A percentile compares a stretch with the other conserved stretches of the same genome.
Evolutionary conservation across 2,888 invertebrate species (phyloP).

Genomic region (Neoascia interrupta): DNA sequence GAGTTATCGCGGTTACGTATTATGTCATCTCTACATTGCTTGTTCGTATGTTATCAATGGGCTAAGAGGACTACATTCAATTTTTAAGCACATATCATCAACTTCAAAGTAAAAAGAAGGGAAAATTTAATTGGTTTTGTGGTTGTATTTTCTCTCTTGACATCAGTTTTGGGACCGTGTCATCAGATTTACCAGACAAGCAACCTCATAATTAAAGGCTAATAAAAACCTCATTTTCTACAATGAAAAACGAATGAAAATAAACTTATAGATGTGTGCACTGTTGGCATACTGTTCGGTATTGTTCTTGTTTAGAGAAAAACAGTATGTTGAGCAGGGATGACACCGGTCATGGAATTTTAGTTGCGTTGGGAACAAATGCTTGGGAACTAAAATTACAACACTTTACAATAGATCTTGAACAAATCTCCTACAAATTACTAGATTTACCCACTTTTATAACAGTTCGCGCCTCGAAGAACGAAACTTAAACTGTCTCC

Average conservation of each 20-base stretch:
- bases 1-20: conserved; percentile 3
- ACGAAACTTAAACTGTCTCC: too few relatives aligned
- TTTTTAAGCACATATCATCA: conserved; percentile 7
- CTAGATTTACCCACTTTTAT: too few relatives aligned
- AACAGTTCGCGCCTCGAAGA: too few relatives aligned
- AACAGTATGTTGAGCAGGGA: conserved; percentile 14
- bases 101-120: conserved; percentile 10
- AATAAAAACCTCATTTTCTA: conserved; percentile 23
- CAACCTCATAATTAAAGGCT: conserved; percentile 21
- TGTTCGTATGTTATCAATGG: not conserved
- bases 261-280: conserved; percentile 23
- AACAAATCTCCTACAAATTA: too few relatives aligned
- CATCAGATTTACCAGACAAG: conserved; percentile 18
- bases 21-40: not conserved
- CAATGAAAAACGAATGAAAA: not conserved
- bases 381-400: too few relatives aligned
- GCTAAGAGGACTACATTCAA: conserved; percentile 6
- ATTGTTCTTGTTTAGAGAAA: conserved; percentile 10
- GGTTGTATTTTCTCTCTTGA: not conserved
- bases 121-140: not conserved
- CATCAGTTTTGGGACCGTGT: not conserved
- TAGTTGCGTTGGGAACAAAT: too few relatives aligned
- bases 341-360: too few relatives aligned
- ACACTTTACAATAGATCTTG: too few relatives aligned
- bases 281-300: conserved; percentile 17